Evolutionary conservation across 2,888 invertebrate genomes (phyloP).

Genomic region (Ophioninae sp.): DNA sequence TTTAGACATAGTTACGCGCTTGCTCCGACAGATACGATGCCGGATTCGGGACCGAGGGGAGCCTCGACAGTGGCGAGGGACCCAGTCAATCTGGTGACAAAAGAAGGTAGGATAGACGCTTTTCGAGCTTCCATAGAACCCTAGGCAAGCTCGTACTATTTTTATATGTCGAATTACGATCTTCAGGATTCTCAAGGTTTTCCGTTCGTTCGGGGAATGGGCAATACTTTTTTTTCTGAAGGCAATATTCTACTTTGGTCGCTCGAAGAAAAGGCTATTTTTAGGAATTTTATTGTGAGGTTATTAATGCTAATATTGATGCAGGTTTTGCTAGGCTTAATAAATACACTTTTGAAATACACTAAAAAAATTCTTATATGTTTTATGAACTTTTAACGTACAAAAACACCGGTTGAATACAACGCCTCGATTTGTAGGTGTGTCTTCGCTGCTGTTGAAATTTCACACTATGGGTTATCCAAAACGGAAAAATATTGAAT

Average conservation of each 20-base stretch:
- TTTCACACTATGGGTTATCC: too few species aligned
- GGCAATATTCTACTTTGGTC: background rate
- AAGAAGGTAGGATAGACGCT: constrained; percentile 70
- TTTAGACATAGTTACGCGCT: constrained; percentile 72
- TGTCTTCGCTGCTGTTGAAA: too few species aligned
- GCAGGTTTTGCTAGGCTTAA: too few species aligned
- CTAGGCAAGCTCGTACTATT: constrained; percentile 14
- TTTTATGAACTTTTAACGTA: too few species aligned
- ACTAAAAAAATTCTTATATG: too few species aligned
- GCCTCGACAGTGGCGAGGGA: constrained; percentile 71
- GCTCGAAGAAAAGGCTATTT: too few species aligned
- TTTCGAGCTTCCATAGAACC: constrained; percentile 46
- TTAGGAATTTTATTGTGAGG: too few species aligned
- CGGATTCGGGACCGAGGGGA: constrained; percentile 68
- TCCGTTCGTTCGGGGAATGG: background rate
- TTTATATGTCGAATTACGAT: background rate
- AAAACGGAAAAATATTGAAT: too few species aligned
- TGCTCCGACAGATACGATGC: constrained; percentile 75
- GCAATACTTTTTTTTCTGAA: background rate
- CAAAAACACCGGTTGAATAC: too few species aligned
- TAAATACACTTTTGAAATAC: too few species aligned
- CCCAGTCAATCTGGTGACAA: constrained; percentile 65
- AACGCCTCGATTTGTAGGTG: too few species aligned
- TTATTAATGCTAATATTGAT: too few species aligned
- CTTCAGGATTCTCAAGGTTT: background rate